phyloP scores from a whole-genome alignment of 1,140 invertebrate species.

The Spodoptera litura region DNA sequence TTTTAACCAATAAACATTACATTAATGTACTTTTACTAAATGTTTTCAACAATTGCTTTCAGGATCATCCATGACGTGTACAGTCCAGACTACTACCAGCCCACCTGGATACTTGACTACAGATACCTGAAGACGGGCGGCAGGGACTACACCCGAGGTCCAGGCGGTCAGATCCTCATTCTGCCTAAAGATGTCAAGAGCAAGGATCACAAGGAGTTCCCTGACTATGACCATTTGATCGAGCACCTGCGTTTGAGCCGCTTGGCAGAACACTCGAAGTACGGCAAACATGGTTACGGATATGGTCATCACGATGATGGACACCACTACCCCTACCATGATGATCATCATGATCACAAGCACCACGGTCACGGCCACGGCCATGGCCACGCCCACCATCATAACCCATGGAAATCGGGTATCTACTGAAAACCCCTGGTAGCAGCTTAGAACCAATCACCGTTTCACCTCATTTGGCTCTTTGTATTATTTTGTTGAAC shows the following conservation, averaged over 20 bases:
- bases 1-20: no score
- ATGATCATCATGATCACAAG: neutral
- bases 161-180: slow-evolving; percentile 73
- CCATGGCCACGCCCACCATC: neutral
- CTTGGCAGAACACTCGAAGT: slow-evolving; percentile 14
- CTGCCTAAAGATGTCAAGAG: slow-evolving; percentile 60
- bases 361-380: neutral
- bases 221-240: slow-evolving; percentile 67
- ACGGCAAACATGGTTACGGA: slow-evolving; percentile 2
- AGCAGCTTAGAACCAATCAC: no score
- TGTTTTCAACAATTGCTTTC: slow-evolving; percentile 22
- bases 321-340: neutral
- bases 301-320: neutral
- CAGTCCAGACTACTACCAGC: slow-evolving; percentile 72
- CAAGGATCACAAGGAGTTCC: slow-evolving; percentile 57
- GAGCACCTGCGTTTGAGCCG: slow-evolving; percentile 65
- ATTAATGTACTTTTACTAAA: neutral
- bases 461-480: neutral
- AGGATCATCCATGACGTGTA: slow-evolving; percentile 72
- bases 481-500: neutral
- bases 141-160: slow-evolving; percentile 68
- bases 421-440: neutral
- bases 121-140: slow-evolving; percentile 74
- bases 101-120: slow-evolving; percentile 72
- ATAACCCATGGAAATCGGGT: neutral